These are phyloP conservation scores for Bombus haemorrhoidalis DNA, from an alignment of 1,140 invertebrate species.

Conservation along the genomic window DNA sequence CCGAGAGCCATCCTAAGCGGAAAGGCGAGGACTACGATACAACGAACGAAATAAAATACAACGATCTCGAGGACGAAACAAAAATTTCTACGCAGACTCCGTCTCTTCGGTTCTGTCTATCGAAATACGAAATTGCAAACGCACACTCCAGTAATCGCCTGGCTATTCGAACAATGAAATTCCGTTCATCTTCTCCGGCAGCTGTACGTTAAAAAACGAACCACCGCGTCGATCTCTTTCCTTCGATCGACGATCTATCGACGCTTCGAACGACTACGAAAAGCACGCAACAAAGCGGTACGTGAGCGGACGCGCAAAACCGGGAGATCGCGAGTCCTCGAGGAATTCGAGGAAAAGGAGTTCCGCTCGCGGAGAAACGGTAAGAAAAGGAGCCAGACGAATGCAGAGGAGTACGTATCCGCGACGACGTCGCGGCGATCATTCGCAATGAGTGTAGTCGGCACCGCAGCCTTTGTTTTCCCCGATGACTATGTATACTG, in stretches of 20 bases:
- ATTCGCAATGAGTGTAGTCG: slow-evolving; percentile 45
- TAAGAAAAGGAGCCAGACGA: slow-evolving; percentile 25
- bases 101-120: too few species aligned
- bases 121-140: too few species aligned
- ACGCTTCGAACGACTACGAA: background rate
- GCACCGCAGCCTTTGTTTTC: slow-evolving; percentile 40
- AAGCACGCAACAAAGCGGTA: background rate
- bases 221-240: background rate
- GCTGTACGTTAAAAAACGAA: background rate
- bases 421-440: slow-evolving; percentile 37
- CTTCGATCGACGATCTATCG: background rate
- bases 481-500: background rate
- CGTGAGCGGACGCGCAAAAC: slow-evolving; percentile 1
- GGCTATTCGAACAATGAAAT: too few species aligned
- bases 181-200: too few species aligned
- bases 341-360: slow-evolving; percentile 6
- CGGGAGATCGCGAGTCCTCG: background rate
- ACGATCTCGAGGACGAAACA: too few species aligned
- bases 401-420: slow-evolving; percentile 49
- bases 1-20: too few species aligned
- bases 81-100: too few species aligned
- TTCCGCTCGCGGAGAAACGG: slow-evolving; percentile 15
- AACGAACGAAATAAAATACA: rapidly evolving
- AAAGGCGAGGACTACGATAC: too few species aligned
- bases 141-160: too few species aligned